phyloP scores from a whole-genome alignment of 2,888 invertebrate species.

The Pseudoips prasinana region DNA sequence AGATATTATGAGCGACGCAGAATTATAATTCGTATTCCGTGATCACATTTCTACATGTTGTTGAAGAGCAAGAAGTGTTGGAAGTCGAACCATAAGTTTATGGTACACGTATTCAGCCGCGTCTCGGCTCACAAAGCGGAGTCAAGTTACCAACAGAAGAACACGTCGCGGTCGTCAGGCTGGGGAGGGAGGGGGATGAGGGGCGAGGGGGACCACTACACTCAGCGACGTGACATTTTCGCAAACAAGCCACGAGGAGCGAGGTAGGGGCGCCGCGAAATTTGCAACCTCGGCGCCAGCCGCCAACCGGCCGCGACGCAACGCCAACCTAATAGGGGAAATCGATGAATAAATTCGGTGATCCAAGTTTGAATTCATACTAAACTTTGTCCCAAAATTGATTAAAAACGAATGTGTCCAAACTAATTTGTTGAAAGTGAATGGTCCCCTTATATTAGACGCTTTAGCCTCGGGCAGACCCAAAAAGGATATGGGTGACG shows the following conservation, averaged over 20 bases:
- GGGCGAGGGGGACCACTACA: slow-evolving; percentile 34
- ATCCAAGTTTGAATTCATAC: slow-evolving; percentile 22
- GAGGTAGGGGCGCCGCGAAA: slow-evolving; percentile 50
- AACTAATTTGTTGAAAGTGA: too few relatives aligned
- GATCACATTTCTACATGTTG: too few relatives aligned
- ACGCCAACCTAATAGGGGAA: slow-evolving; percentile 46
- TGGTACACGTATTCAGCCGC: slow-evolving; percentile 40
- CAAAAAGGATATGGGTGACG: too few relatives aligned
- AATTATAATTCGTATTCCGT: too few relatives aligned
- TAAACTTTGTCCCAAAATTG: slow-evolving; percentile 29
- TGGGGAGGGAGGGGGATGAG: slow-evolving; percentile 26
- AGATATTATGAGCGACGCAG: too few relatives aligned
- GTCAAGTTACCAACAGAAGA: slow-evolving; percentile 50
- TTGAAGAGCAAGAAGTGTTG: too few relatives aligned
- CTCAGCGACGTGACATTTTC: slow-evolving; percentile 67
- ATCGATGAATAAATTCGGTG: slow-evolving; percentile 60
- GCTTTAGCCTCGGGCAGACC: too few relatives aligned
- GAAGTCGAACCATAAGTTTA: slow-evolving; percentile 36
- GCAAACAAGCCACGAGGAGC: slow-evolving; percentile 61
- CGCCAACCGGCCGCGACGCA: slow-evolving; percentile 41
- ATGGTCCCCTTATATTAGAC: slow-evolving; percentile 18
- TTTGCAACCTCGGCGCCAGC: slow-evolving; percentile 57
- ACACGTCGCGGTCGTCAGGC: slow-evolving; percentile 45
- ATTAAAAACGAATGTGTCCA: slow-evolving; percentile 27
- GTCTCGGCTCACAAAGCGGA: slow-evolving; percentile 42